These are phyloP conservation scores for Channa maculata DNA, from an alignment of 2,113 vertebrate genomes.

Conservation along the genomic window DNA sequence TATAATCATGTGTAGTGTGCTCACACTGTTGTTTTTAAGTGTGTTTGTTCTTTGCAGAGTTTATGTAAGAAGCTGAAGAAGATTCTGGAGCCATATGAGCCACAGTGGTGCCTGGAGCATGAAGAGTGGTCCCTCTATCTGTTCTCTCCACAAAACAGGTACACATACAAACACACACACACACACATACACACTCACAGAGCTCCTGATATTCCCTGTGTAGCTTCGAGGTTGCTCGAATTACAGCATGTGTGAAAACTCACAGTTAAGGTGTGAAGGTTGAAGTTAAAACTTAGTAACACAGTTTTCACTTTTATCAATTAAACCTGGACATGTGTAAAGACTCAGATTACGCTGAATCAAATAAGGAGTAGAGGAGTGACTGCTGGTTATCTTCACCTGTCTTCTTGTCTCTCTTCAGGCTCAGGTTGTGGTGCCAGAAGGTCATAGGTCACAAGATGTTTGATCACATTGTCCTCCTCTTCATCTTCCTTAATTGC, in stretches of 20 bases:
- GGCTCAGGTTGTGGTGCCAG: constrained; percentile 91
- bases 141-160: constrained; percentile 93
- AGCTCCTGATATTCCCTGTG: constrained; percentile 13
- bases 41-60: constrained; percentile 82
- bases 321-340: constrained; percentile 32
- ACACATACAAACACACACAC: constrained; percentile 58
- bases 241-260: constrained; percentile 42
- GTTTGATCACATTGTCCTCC: constrained; percentile 94
- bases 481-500: constrained; percentile 98
- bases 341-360: background rate
- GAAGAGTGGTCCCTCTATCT: constrained; percentile 95
- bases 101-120: constrained; percentile 92
- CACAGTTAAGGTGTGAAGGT: constrained; percentile 52
- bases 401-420: constrained; percentile 56
- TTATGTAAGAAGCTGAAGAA: constrained; percentile 89
- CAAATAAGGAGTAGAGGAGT: background rate
- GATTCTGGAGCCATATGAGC: constrained; percentile 91
- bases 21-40: background rate
- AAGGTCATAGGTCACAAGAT: constrained; percentile 94
- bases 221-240: constrained; percentile 29
- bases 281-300: background rate
- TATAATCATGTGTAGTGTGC: too few species aligned
- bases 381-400: background rate
- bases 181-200: constrained; percentile 5
- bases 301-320: constrained; percentile 55